phyloP scores from a whole-genome alignment of 2,888 invertebrate genomes.

The Zele albiditarsus region DNA sequence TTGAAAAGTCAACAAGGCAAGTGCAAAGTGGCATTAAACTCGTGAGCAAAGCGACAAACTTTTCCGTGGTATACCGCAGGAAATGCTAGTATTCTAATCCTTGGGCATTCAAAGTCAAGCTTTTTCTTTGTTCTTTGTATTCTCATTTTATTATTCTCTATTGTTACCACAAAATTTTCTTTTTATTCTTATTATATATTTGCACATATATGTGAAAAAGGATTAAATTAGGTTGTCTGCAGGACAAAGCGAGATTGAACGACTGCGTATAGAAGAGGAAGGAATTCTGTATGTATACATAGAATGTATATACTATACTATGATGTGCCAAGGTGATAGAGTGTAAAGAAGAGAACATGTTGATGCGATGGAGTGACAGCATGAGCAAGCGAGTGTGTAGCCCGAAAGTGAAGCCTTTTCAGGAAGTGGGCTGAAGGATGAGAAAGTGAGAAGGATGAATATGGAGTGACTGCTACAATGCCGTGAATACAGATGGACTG shows the following conservation, averaged over 20 bases:
- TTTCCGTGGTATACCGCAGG: constrained; percentile 14
- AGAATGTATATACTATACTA: neutral
- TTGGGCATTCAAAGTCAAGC: constrained; percentile 16
- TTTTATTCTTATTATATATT: neutral
- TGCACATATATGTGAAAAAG: neutral
- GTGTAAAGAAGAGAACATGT: constrained; percentile 58
- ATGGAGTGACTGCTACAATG: constrained; percentile 56
- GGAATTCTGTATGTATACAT: neutral
- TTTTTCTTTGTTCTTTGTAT: neutral
- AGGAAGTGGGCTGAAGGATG: constrained; percentile 41
- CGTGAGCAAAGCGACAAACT: constrained; percentile 27
- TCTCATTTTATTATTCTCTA: neutral
- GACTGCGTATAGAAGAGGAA: neutral
- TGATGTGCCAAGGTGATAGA: constrained; percentile 61
- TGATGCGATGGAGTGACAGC: constrained; percentile 66
- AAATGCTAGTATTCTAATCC: constrained; percentile 23
- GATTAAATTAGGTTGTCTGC: neutral
- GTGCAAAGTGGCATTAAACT: constrained; percentile 34
- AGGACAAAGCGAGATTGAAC: neutral
- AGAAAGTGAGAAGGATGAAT: constrained; percentile 48
- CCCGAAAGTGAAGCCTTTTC: constrained; percentile 52
- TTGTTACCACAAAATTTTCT: neutral
- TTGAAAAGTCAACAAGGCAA: constrained; percentile 31
- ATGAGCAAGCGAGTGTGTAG: constrained; percentile 56
- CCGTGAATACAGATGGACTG: constrained; percentile 69